Conservation (phyloP, 2,888 invertebrate species). For the Myopa tessellatipennis region DNA sequence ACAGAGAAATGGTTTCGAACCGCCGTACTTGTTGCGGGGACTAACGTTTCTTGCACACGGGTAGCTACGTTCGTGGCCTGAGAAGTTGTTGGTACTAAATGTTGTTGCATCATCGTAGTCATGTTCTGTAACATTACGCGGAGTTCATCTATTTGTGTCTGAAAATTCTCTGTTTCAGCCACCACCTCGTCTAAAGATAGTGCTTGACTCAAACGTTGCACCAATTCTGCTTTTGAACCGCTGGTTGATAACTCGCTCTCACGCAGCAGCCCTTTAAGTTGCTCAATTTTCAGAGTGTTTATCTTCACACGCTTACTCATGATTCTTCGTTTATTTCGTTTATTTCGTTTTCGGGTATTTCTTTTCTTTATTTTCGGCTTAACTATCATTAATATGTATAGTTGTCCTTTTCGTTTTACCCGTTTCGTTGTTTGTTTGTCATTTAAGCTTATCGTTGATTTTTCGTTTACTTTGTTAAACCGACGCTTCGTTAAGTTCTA, state of each 20-base stretch:
- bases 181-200: background rate
- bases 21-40: background rate
- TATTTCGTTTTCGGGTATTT: background rate
- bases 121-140: background rate
- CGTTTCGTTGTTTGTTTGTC: background rate
- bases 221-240: background rate
- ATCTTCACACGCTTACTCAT: background rate
- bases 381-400: background rate
- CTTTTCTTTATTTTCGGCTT: background rate
- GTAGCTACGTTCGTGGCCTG: background rate
- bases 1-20: slow-evolving; percentile 12
- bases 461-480: background rate
- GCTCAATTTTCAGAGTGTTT: slow-evolving; percentile 3
- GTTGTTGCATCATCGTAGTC: background rate
- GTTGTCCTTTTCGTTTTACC: background rate
- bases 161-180: background rate
- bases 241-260: background rate
- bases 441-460: background rate
- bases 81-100: background rate
- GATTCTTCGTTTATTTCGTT: background rate
- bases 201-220: background rate
- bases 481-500: background rate
- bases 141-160: background rate
- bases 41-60: background rate
- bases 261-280: background rate